Percentiles rank a stretch among this genome's conserved stretches.
Conservation (phyloP, 1,140 invertebrate species). For the Drosophila nasuta region DNA sequence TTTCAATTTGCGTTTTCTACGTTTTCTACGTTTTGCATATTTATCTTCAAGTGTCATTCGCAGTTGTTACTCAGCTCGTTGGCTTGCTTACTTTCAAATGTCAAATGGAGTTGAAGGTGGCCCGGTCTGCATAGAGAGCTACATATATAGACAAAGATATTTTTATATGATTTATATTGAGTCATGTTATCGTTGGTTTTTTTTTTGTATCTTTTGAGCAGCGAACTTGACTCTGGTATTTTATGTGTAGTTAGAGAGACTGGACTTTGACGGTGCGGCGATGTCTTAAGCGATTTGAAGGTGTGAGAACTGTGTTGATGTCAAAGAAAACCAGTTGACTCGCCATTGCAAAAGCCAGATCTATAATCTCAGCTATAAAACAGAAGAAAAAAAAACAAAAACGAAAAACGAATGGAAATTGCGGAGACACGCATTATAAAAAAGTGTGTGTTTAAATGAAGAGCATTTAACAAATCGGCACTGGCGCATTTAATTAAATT, state of each 20-base stretch:
- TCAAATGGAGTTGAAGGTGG: slow-evolving; percentile 81
- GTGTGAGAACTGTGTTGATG: slow-evolving; percentile 32
- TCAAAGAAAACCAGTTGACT: slow-evolving; percentile 24
- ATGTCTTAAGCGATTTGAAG: slow-evolving; percentile 6
- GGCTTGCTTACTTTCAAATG: slow-evolving; percentile 74
- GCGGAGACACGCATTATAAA: slow-evolving; percentile 1
- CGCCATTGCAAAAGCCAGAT: not conserved
- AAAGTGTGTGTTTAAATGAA: not conserved
- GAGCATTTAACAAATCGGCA: slow-evolving; percentile 50
- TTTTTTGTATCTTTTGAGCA: slow-evolving; percentile 31
- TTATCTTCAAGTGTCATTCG: slow-evolving; percentile 61
- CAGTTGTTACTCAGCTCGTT: slow-evolving; percentile 14
- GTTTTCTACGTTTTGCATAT: slow-evolving; percentile 66
- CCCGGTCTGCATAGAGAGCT: slow-evolving; percentile 38
- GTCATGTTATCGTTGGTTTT: slow-evolving; percentile 54
- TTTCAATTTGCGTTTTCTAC: slow-evolving; percentile 38
- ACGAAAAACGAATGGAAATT: slow-evolving; percentile 1
- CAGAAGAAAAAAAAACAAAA: not conserved
- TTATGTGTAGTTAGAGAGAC: slow-evolving; percentile 20
- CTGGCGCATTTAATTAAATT: slow-evolving; percentile 71
- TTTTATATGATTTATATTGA: slow-evolving; percentile 76
- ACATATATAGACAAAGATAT: slow-evolving; percentile 61
- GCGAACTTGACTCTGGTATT: slow-evolving; percentile 65
- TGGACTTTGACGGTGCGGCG: slow-evolving; percentile 19
- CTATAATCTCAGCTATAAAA: not conserved